phyloP scores from a whole-genome alignment of 2,888 invertebrate genomes.

The Heliconius erato region DNA sequence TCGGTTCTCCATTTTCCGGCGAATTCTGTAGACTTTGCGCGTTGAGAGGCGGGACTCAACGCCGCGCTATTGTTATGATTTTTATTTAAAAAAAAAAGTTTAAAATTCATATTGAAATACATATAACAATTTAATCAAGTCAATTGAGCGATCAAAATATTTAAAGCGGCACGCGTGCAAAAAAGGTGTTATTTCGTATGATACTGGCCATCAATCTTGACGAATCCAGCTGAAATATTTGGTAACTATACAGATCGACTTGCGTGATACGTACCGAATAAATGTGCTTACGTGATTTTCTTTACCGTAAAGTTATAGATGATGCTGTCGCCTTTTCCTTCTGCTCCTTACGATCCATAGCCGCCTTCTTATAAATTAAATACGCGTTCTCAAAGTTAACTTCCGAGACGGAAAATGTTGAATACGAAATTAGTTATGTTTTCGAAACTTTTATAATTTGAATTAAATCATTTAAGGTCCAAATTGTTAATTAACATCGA shows the following conservation, averaged over 20 bases:
- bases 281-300: slow-evolving; percentile 42
- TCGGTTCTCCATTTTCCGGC: no score
- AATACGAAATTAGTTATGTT: slow-evolving; percentile 50
- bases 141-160: neutral
- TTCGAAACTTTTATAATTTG: slow-evolving; percentile 42
- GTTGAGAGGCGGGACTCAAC: no score
- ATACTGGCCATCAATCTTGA: slow-evolving; percentile 42
- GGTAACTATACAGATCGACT: slow-evolving; percentile 37
- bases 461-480: slow-evolving; percentile 50
- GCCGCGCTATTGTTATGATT: neutral
- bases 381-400: slow-evolving; percentile 40
- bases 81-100: neutral
- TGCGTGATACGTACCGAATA: slow-evolving; percentile 38
- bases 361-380: slow-evolving; percentile 43
- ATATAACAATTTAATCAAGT: neutral
- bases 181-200: slow-evolving; percentile 34
- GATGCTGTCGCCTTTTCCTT: slow-evolving; percentile 12
- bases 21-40: no score
- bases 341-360: neutral
- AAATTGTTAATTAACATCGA: slow-evolving; percentile 44
- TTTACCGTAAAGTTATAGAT: slow-evolving; percentile 32
- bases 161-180: slow-evolving; percentile 30
- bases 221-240: slow-evolving; percentile 40
- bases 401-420: slow-evolving; percentile 49
- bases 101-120: neutral